Percentiles rank a stretch among this genome's conserved stretches.
Evolutionary conservation across 1,140 invertebrate genomes (phyloP).

Genomic region (Penaeus indicus): DNA sequence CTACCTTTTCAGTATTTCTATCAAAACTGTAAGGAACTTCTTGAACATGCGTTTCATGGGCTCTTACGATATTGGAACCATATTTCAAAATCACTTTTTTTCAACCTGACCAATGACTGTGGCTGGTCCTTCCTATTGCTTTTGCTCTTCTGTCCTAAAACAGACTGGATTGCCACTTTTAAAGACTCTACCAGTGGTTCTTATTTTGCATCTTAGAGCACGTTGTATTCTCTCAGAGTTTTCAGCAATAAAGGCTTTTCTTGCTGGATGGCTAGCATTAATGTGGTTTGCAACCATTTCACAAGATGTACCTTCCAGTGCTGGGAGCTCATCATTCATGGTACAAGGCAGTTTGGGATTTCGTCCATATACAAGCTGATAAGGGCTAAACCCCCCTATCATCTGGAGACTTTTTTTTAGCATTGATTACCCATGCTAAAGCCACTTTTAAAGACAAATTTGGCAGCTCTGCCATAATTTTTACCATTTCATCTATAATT

Average conservation of each 20-base stretch:
- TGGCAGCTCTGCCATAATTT: constrained; percentile 13
- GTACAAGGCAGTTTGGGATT: neutral
- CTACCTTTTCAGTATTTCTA: neutral
- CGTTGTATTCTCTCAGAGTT: neutral
- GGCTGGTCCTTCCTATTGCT: neutral
- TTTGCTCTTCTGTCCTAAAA: neutral
- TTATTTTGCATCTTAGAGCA: neutral
- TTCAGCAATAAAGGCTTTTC: neutral
- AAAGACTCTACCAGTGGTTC: constrained; percentile 12
- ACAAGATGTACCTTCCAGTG: constrained; percentile 22
- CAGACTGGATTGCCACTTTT: neutral
- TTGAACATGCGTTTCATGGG: neutral
- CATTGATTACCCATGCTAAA: neutral
- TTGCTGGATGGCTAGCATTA: neutral
- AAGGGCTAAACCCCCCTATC: constrained; percentile 1
- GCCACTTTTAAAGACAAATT: neutral
- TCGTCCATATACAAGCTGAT: neutral
- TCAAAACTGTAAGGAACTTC: neutral
- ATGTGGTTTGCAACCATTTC: constrained; percentile 3
- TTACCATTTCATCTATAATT: constrained; percentile 1
- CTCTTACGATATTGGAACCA: constrained; percentile 16
- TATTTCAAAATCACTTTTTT: neutral
- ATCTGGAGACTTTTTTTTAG: neutral
- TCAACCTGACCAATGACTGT: too few species aligned
- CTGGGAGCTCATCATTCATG: neutral